phyloP scores from a whole-genome alignment of 64 coral and sea anemone genomes.

The Montipora cactus region DNA sequence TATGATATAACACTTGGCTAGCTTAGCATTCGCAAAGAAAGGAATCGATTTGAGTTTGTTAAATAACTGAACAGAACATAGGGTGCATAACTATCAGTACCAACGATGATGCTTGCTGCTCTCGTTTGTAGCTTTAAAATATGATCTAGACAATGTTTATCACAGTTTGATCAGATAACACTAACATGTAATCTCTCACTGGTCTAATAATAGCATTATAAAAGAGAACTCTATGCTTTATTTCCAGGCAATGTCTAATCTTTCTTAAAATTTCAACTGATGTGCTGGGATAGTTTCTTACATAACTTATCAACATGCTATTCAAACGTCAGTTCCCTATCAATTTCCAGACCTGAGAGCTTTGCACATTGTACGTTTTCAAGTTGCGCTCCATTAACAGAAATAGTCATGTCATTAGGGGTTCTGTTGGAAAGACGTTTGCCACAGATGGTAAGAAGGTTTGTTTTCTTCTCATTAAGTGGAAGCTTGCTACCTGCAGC shows the following conservation, averaged over 20 bases:
- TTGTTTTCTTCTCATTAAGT: no score
- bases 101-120: not conserved
- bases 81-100: not conserved
- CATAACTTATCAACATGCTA: not conserved
- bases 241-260: not conserved
- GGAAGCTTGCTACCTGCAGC: no score
- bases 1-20: not conserved
- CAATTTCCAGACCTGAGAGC: slow-evolving; percentile 4
- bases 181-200: no score
- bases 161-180: not conserved
- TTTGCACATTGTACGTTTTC: not conserved
- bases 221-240: no score
- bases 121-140: not conserved
- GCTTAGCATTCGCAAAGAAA: not conserved
- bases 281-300: not conserved
- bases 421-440: no score
- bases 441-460: not conserved
- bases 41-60: not conserved
- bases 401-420: no score
- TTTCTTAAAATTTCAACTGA: slow-evolving; percentile 36
- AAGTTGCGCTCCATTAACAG: no score
- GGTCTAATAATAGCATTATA: no score
- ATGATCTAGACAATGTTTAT: no score
- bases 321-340: slow-evolving; percentile 8
- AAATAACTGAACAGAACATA: not conserved